Conservation (phyloP, 2,113 vertebrate genomes). For the Pseudorasbora parva region DNA sequence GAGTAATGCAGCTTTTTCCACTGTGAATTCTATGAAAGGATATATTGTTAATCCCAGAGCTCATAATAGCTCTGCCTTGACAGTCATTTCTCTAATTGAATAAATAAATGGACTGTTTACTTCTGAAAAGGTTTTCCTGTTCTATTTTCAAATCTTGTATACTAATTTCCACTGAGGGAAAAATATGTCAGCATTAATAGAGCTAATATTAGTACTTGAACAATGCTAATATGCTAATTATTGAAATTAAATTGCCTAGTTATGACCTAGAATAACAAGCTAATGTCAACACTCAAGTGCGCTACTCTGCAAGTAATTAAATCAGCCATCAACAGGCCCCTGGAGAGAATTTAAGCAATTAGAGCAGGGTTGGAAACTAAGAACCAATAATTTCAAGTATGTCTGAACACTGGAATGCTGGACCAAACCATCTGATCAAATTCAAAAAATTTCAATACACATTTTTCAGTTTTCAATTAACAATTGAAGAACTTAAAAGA, state of each 20-base stretch:
- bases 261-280: constrained; percentile 1
- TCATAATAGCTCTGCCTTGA: background rate
- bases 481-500: background rate
- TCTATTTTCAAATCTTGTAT: constrained; percentile 1
- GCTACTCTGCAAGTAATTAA: background rate
- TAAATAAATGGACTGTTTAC: background rate
- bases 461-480: background rate
- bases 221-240: constrained; percentile 19
- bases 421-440: background rate
- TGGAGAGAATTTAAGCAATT: background rate
- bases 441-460: background rate
- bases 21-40: background rate
- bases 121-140: background rate
- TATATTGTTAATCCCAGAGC: background rate
- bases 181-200: background rate
- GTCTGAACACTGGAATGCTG: background rate
- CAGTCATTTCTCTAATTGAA: background rate
- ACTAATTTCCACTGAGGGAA: background rate
- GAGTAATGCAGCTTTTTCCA: background rate
- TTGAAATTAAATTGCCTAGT: constrained; percentile 13
- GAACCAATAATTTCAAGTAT: background rate
- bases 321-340: background rate
- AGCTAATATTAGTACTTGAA: constrained; percentile 15
- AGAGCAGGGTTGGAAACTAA: background rate
- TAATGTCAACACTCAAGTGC: background rate